Conservation (phyloP, 2,888 invertebrate genomes). For the Eilema caniola region DNA sequence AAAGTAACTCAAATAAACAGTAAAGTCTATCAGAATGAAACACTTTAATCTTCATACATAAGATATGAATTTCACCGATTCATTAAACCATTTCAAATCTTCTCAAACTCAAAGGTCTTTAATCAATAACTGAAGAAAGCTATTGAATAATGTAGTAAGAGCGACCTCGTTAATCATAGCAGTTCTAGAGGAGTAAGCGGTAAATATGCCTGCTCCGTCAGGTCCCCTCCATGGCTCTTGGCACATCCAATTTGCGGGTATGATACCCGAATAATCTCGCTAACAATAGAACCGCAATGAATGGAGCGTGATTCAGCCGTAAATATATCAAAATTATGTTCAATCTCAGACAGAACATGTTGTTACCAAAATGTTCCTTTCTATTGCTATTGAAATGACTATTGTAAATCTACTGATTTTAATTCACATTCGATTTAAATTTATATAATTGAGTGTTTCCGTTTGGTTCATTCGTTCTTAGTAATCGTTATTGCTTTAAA, state of each 20-base stretch:
- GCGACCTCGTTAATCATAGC: conserved; percentile 44
- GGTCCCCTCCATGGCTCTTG: conserved; percentile 47
- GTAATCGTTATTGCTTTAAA: no score
- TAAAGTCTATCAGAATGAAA: background rate
- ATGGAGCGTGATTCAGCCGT: conserved; percentile 44
- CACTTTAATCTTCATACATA: background rate
- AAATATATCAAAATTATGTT: conserved; percentile 54
- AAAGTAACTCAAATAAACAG: background rate
- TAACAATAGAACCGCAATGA: conserved; percentile 57
- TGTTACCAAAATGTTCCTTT: conserved; percentile 37
- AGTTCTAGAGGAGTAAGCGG: conserved; percentile 42
- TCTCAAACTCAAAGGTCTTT: conserved; percentile 15
- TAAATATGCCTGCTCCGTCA: conserved; percentile 50
- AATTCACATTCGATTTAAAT: conserved; percentile 26
- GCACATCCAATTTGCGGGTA: conserved; percentile 69
- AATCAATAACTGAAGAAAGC: conserved; percentile 27
- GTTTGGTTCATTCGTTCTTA: no score
- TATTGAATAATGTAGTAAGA: conserved; percentile 26
- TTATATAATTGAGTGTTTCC: no score
- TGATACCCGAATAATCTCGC: conserved; percentile 62
- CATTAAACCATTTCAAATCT: conserved; percentile 2
- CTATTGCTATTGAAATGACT: conserved; percentile 33
- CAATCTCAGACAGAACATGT: conserved; percentile 21
- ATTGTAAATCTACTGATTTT: background rate
- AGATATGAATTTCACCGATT: conserved; percentile 4